A percentile compares a stretch with the other conserved stretches of the same genome.
These are phyloP conservation scores for Chionis minor DNA, from an alignment of 2,113 vertebrate genomes.

Conservation along the genomic window DNA sequence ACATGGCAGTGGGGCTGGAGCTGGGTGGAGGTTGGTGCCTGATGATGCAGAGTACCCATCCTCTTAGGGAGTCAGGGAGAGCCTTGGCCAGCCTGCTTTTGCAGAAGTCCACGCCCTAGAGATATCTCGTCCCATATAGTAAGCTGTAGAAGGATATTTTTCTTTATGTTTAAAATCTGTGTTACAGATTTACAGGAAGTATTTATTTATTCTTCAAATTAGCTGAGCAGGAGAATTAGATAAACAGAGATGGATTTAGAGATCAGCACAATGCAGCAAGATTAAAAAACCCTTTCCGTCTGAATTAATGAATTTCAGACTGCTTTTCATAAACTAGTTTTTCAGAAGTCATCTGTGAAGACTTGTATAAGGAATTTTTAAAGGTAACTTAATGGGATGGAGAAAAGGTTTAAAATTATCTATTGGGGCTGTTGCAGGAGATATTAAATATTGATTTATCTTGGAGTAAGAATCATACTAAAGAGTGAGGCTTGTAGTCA, in stretches of 20 bases:
- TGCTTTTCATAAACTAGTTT: conserved; percentile 51
- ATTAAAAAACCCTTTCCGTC: conserved; percentile 41
- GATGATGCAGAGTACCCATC: neutral
- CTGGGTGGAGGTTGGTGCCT: neutral
- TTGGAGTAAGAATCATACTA: conserved; percentile 78
- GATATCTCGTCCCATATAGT: neutral
- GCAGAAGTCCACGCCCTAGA: neutral
- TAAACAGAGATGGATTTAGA: conserved; percentile 48
- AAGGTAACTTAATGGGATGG: conserved; percentile 90
- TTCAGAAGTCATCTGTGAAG: conserved; percentile 67
- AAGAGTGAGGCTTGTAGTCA: conserved; percentile 82
- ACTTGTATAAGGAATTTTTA: conserved; percentile 79
- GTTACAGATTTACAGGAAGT: conserved; percentile 37
- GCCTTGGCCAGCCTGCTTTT: neutral
- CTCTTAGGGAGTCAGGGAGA: neutral
- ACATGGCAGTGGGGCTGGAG: neutral
- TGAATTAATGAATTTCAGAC: conserved; percentile 56
- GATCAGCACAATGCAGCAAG: conserved; percentile 33
- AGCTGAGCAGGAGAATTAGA: conserved; percentile 53
- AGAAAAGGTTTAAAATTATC: conserved; percentile 89
- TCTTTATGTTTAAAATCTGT: neutral
- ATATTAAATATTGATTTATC: conserved; percentile 95
- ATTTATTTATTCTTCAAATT: conserved; percentile 54
- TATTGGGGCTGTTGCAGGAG: conserved; percentile 77
- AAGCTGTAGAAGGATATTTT: neutral